A percentile compares a stretch with the other conserved stretches of the same genome.
Evolutionary conservation across 1,140 invertebrate species (phyloP).

Genomic region (Phenacoccus solenopsis): DNA sequence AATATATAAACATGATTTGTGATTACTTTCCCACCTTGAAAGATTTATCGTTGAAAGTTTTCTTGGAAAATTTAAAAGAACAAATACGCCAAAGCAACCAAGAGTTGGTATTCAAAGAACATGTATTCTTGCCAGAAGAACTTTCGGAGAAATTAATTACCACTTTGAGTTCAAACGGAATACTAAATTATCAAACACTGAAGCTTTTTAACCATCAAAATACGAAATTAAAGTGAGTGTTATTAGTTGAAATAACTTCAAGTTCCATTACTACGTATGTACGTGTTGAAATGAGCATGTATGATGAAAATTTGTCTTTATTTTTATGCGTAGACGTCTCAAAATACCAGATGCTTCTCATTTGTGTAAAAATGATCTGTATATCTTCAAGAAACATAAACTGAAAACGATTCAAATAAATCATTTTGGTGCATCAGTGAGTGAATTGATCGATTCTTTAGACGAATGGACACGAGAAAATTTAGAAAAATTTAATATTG

Average conservation of each 20-base stretch:
- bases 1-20: too few relatives aligned
- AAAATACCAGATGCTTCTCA: slow-evolving; percentile 41
- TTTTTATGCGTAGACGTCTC: slow-evolving; percentile 37
- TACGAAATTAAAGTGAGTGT: slow-evolving; percentile 46
- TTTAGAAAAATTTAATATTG: slow-evolving; percentile 50
- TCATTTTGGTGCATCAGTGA: slow-evolving; percentile 46
- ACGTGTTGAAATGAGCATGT: background rate
- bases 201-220: slow-evolving; percentile 50
- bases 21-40: background rate
- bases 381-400: slow-evolving; percentile 52
- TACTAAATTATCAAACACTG: slow-evolving; percentile 47
- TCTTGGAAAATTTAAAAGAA: background rate
- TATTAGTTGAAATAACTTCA: slow-evolving; percentile 21
- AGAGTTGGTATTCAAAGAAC: background rate
- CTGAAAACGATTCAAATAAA: slow-evolving; percentile 48
- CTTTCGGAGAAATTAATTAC: background rate
- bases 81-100: background rate
- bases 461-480: slow-evolving; percentile 59
- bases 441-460: slow-evolving; percentile 54
- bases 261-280: too few relatives aligned
- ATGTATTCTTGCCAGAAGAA: background rate
- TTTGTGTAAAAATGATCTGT: slow-evolving; percentile 48
- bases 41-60: background rate
- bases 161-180: background rate
- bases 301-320: background rate